Evolutionary conservation across 2,888 invertebrate genomes (phyloP).

Genomic region (Adelphocoris suturalis): DNA sequence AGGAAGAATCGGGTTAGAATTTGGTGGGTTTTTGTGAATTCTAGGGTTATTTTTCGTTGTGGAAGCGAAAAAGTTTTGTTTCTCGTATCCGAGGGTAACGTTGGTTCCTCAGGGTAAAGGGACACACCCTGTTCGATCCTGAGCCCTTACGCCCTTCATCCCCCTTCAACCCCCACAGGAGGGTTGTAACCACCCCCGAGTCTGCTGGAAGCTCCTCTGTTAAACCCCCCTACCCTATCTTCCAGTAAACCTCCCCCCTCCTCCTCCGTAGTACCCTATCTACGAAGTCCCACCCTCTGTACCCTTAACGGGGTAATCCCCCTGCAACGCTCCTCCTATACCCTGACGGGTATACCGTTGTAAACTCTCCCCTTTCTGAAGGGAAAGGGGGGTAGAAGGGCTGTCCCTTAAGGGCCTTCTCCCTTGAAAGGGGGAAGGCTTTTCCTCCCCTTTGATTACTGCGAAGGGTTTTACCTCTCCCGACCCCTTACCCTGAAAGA

Average conservation of each 20-base stretch:
- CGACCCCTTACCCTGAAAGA: background rate
- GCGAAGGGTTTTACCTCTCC: background rate
- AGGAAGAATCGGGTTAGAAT: no score
- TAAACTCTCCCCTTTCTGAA: slow-evolving; percentile 72
- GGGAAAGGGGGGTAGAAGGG: background rate
- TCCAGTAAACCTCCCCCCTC: slow-evolving; percentile 76
- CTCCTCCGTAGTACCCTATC: no score
- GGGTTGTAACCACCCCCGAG: slow-evolving; percentile 65
- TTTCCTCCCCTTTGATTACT: slow-evolving; percentile 73
- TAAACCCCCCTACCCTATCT: slow-evolving; percentile 71
- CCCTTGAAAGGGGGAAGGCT: slow-evolving; percentile 75
- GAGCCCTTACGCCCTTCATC: slow-evolving; percentile 80
- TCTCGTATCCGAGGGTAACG: background rate
- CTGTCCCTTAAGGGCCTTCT: slow-evolving; percentile 67
- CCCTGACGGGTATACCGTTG: slow-evolving; percentile 74
- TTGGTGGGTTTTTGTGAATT: no score
- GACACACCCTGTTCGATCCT: slow-evolving; percentile 76
- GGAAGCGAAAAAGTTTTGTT: slow-evolving; percentile 5
- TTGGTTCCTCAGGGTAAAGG: slow-evolving; percentile 52
- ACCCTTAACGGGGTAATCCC: slow-evolving; percentile 3
- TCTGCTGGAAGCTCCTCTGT: no score
- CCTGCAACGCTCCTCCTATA: slow-evolving; percentile 75
- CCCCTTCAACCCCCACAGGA: slow-evolving; percentile 79
- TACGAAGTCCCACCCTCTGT: no score
- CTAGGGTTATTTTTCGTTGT: background rate